phyloP scores from a whole-genome alignment of 2,797 vertebrate species.

The Ctenopoma kingsleyae region DNA sequence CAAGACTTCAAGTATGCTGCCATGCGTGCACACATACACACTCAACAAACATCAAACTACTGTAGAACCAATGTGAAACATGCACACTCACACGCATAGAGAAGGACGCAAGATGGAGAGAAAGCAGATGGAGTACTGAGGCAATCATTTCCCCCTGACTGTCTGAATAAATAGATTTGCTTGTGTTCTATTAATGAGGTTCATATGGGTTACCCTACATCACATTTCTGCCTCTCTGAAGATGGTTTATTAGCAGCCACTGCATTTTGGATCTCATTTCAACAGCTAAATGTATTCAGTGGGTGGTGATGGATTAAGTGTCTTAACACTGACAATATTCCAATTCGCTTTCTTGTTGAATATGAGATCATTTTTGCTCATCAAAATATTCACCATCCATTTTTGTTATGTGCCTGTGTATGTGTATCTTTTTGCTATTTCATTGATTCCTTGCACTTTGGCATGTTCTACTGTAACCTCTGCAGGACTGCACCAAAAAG shows the following conservation, averaged over 20 bases:
- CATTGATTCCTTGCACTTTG: slow-evolving; percentile 32
- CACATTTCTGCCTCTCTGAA: slow-evolving; percentile 78
- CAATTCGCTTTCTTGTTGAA: slow-evolving; percentile 50
- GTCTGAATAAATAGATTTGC: slow-evolving; percentile 83
- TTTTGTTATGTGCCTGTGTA: not conserved
- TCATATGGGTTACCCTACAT: slow-evolving; percentile 77
- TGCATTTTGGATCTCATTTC: slow-evolving; percentile 76
- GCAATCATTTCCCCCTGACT: slow-evolving; percentile 74
- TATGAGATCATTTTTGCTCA: slow-evolving; percentile 39
- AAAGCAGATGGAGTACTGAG: slow-evolving; percentile 66
- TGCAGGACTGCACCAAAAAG: slow-evolving; percentile 36
- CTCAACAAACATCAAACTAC: not conserved
- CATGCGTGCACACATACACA: not conserved
- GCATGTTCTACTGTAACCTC: slow-evolving; percentile 34
- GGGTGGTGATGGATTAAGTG: slow-evolving; percentile 68
- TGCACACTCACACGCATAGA: slow-evolving; percentile 23
- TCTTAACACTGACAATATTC: slow-evolving; percentile 63
- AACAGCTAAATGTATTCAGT: slow-evolving; percentile 70
- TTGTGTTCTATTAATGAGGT: slow-evolving; percentile 82
- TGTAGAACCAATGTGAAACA: slow-evolving; percentile 13
- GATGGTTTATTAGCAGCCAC: slow-evolving; percentile 74
- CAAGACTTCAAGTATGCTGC: slow-evolving; percentile 20
- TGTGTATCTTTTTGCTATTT: slow-evolving; percentile 4
- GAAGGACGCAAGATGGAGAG: slow-evolving; percentile 18
- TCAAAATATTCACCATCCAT: slow-evolving; percentile 10